A percentile compares a stretch with the other conserved stretches of the same genome.
phyloP scores from a whole-genome alignment of 2,888 invertebrate species.

The Lycia hirtaria region DNA sequence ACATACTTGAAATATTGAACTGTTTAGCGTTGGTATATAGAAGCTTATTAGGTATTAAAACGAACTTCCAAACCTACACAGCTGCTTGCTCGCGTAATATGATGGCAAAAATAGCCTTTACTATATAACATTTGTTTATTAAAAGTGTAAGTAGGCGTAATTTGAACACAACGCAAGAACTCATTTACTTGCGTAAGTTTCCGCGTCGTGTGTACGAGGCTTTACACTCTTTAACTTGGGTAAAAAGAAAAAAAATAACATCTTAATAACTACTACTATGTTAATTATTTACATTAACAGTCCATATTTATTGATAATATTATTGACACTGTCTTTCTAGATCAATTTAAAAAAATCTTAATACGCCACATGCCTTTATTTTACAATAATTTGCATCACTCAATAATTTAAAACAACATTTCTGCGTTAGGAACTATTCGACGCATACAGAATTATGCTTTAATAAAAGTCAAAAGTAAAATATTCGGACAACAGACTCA shows the following conservation, averaged over 20 bases:
- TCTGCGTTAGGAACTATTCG: conserved; percentile 36
- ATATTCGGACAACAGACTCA: conserved; percentile 38
- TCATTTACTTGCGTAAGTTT: background rate
- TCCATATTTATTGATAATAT: background rate
- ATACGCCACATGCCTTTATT: conserved; percentile 15
- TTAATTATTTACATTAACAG: conserved; percentile 9
- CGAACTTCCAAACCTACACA: no score
- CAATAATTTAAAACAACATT: conserved; percentile 25
- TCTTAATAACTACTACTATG: background rate
- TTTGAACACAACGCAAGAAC: background rate
- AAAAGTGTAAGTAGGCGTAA: background rate
- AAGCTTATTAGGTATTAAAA: background rate
- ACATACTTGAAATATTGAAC: background rate
- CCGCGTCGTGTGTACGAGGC: background rate
- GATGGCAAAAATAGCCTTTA: no score
- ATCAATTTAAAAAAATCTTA: background rate
- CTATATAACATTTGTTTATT: background rate
- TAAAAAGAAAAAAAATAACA: background rate
- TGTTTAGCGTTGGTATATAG: background rate
- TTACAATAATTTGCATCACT: background rate
- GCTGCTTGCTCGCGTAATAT: no score
- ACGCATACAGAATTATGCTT: conserved; percentile 20
- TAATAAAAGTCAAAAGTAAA: conserved; percentile 32
- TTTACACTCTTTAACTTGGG: background rate
- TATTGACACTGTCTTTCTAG: background rate